phyloP scores from a whole-genome alignment of 1,140 invertebrate genomes.

The Trialeurodes vaporariorum region DNA sequence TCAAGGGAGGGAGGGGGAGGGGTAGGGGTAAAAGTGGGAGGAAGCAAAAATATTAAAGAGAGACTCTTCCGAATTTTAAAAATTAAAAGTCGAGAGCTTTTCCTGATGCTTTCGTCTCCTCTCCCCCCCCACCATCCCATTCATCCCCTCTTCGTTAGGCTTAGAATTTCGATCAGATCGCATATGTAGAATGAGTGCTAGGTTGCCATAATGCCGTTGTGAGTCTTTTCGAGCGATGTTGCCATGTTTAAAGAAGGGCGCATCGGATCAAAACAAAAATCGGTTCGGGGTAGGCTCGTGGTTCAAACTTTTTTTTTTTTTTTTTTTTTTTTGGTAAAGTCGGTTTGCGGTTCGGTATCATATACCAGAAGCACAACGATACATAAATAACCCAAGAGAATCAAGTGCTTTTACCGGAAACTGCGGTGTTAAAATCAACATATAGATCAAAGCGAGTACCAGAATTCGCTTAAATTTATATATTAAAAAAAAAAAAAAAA shows the following conservation, averaged over 20 bases:
- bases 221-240: too few species aligned
- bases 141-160: too few species aligned
- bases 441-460: too few species aligned
- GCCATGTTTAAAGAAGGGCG: too few species aligned
- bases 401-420: too few species aligned
- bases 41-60: neutral
- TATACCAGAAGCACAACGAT: too few species aligned
- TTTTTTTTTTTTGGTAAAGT: neutral
- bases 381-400: too few species aligned
- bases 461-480: too few species aligned
- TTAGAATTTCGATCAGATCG: neutral
- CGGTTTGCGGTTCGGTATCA: neutral
- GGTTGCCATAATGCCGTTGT: neutral
- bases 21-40: neutral
- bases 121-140: too few species aligned
- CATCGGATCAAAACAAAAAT: neutral
- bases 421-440: too few species aligned
- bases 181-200: neutral
- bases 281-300: neutral
- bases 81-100: neutral
- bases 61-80: neutral
- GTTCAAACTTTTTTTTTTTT: neutral
- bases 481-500: too few species aligned
- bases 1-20: too few species aligned
- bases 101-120: neutral